Evolutionary conservation across 2,888 invertebrate species (phyloP).

Genomic region (Nezara viridula): DNA sequence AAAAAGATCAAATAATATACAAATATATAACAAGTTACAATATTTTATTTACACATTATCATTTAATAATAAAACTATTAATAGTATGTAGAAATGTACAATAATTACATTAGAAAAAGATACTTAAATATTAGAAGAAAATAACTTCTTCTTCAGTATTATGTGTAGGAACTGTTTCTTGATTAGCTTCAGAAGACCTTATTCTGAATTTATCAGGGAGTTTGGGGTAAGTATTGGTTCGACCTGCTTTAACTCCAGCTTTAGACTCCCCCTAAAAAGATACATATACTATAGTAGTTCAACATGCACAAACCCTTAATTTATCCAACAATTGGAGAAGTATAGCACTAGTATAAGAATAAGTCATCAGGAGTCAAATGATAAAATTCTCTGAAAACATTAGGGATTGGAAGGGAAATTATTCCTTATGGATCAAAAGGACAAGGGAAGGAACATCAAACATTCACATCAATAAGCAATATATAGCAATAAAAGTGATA

Average conservation of each 20-base stretch:
- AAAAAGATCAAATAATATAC: slow-evolving; percentile 46
- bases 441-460: background rate
- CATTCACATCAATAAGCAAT: background rate
- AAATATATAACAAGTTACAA: slow-evolving; percentile 54
- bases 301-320: background rate
- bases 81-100: slow-evolving; percentile 52
- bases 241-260: slow-evolving; percentile 67
- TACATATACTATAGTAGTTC: background rate
- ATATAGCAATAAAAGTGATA: too few relatives aligned
- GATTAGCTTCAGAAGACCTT: slow-evolving; percentile 71
- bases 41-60: slow-evolving; percentile 32
- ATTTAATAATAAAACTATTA: slow-evolving; percentile 21
- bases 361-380: background rate
- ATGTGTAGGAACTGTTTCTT: slow-evolving; percentile 62
- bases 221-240: slow-evolving; percentile 82
- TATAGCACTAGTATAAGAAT: background rate
- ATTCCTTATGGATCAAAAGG: background rate
- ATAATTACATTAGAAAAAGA: slow-evolving; percentile 51
- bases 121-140: slow-evolving; percentile 66
- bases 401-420: background rate
- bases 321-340: background rate
- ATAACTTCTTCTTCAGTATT: slow-evolving; percentile 67
- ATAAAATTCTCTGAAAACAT: background rate
- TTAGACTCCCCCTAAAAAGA: slow-evolving; percentile 61
- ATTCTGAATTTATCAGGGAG: slow-evolving; percentile 79